Conservation (phyloP, 2,113 vertebrate species). For the Gallinago undulata region DNA sequence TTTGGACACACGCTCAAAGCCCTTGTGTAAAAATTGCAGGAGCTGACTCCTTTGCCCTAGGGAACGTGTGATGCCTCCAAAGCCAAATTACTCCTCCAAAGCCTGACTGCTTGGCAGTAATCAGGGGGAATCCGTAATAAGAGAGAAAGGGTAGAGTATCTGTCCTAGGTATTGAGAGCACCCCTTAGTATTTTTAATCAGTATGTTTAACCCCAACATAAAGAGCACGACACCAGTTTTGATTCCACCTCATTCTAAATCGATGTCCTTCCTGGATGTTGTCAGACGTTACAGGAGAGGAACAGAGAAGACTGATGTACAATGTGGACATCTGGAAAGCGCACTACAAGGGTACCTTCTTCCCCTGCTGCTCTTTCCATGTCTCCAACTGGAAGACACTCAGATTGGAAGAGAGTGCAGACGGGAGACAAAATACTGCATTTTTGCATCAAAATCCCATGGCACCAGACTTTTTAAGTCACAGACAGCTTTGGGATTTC, state of each 20-base stretch:
- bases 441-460: neutral
- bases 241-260: neutral
- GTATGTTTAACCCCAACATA: neutral
- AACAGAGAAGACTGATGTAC: neutral
- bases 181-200: neutral
- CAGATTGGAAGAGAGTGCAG: neutral
- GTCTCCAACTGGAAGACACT: neutral
- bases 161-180: neutral
- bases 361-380: neutral
- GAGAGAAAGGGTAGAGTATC: neutral
- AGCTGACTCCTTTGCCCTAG: neutral
- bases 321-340: neutral
- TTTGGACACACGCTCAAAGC: neutral
- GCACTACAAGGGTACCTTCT: neutral
- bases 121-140: neutral
- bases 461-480: neutral
- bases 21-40: neutral
- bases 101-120: neutral
- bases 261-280: neutral
- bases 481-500: neutral
- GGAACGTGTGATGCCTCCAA: neutral
- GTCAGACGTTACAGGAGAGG: neutral
- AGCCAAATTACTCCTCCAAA: neutral
- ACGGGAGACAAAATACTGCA: neutral
- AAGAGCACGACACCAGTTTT: neutral